Conservation (phyloP, 2,797 vertebrate species). For the Pangasius macronema region DNA sequence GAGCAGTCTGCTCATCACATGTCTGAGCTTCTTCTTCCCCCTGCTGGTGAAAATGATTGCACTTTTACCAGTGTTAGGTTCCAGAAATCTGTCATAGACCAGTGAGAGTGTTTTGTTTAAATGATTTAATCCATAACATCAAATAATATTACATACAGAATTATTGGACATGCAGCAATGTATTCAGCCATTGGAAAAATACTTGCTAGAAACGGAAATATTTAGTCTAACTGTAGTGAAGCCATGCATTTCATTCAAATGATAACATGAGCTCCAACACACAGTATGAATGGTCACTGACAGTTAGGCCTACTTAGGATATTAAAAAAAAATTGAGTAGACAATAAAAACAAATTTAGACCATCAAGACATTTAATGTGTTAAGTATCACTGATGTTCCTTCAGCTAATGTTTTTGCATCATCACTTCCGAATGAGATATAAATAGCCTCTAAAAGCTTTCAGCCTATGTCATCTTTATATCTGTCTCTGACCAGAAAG, state of each 20-base stretch:
- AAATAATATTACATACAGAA: neutral
- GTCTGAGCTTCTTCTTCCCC: slow-evolving; percentile 17
- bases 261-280: neutral
- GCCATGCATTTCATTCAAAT: neutral
- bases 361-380: neutral
- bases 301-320: neutral
- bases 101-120: neutral
- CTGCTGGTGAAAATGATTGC: slow-evolving; percentile 38
- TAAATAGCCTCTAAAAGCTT: too few species aligned
- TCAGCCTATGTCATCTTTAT: too few species aligned
- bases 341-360: neutral
- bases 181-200: neutral
- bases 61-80: neutral
- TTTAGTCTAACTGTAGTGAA: neutral
- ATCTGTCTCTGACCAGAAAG: too few species aligned
- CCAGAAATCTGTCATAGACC: neutral
- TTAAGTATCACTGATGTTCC: too few species aligned
- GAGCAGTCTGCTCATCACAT: neutral
- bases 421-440: too few species aligned
- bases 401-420: too few species aligned
- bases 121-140: neutral
- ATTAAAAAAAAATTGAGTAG: neutral
- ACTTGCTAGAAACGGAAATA: neutral
- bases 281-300: neutral
- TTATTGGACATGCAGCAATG: neutral